Conservation (phyloP, 1,140 invertebrate genomes). For the Penaeus japonicus region DNA sequence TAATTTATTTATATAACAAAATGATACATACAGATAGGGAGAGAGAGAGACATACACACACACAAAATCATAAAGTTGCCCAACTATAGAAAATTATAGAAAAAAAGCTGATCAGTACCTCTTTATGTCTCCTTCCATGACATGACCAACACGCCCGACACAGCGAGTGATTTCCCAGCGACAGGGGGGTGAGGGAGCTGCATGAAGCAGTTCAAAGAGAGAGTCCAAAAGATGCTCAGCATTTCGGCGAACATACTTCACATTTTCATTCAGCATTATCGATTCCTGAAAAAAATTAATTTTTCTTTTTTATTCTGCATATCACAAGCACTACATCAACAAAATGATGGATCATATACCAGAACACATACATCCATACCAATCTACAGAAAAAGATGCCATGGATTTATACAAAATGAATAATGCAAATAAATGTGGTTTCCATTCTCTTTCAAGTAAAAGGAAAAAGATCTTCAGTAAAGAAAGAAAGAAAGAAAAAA, state of each 20-base stretch:
- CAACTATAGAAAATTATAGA: neutral
- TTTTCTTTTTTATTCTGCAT: neutral
- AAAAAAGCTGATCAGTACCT: slow-evolving; percentile 17
- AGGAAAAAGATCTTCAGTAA: neutral
- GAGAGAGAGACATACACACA: neutral
- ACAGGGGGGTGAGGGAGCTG: slow-evolving; percentile 48
- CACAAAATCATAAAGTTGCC: neutral
- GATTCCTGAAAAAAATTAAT: slow-evolving; percentile 31
- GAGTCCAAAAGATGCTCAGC: slow-evolving; percentile 49
- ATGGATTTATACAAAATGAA: too few species aligned
- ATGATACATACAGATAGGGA: too few species aligned
- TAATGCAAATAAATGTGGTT: too few species aligned
- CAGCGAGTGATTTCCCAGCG: slow-evolving; percentile 52
- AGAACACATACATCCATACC: too few species aligned
- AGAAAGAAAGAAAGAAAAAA: neutral
- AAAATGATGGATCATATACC: too few species aligned
- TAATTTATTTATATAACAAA: too few species aligned
- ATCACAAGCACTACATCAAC: neutral
- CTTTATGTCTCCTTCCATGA: slow-evolving; percentile 51
- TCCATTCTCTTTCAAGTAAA: neutral
- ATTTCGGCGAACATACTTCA: slow-evolving; percentile 54
- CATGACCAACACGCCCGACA: slow-evolving; percentile 50
- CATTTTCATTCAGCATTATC: slow-evolving; percentile 55
- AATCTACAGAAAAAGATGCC: too few species aligned
- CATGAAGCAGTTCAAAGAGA: slow-evolving; percentile 45